A percentile compares a stretch with the other conserved stretches of the same genome.
Evolutionary conservation across 2,888 invertebrate genomes (phyloP).

Genomic region (Himalopsyche anomala): DNA sequence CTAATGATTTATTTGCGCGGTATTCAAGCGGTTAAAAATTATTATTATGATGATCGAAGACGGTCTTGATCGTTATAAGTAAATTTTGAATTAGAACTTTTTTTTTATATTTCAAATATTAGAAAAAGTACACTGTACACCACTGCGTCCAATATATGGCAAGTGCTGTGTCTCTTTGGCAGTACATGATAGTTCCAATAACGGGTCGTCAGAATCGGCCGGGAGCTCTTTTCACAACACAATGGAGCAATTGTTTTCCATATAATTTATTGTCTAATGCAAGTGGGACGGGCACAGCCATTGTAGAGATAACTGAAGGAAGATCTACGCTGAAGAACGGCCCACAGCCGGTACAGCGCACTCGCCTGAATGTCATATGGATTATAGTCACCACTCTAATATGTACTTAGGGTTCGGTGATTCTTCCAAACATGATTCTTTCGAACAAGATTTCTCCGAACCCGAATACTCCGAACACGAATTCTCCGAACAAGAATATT

Average conservation of each 20-base stretch:
- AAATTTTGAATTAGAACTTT: too few species aligned
- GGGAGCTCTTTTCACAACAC: slow-evolving; percentile 63
- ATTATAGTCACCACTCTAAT: neutral
- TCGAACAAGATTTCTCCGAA: too few species aligned
- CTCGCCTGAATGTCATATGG: slow-evolving; percentile 43
- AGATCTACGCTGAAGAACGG: slow-evolving; percentile 56
- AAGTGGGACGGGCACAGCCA: slow-evolving; percentile 60
- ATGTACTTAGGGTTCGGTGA: too few species aligned
- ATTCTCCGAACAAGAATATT: too few species aligned
- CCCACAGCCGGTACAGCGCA: slow-evolving; percentile 47
- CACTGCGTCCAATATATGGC: neutral
- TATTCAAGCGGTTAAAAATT: too few species aligned
- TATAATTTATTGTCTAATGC: slow-evolving; percentile 64
- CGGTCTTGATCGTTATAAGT: too few species aligned
- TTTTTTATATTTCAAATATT: too few species aligned
- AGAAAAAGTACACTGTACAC: neutral
- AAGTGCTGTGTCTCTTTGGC: neutral
- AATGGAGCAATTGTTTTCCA: slow-evolving; percentile 64
- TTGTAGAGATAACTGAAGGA: slow-evolving; percentile 61
- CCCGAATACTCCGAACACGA: too few species aligned
- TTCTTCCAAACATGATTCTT: too few species aligned
- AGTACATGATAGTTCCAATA: neutral
- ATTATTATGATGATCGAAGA: too few species aligned
- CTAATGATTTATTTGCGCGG: too few species aligned
- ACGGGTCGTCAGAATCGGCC: slow-evolving; percentile 49